These are phyloP conservation scores for Phalacrocorax aristotelis DNA, from an alignment of 2,113 vertebrate species.

Conservation along the genomic window DNA sequence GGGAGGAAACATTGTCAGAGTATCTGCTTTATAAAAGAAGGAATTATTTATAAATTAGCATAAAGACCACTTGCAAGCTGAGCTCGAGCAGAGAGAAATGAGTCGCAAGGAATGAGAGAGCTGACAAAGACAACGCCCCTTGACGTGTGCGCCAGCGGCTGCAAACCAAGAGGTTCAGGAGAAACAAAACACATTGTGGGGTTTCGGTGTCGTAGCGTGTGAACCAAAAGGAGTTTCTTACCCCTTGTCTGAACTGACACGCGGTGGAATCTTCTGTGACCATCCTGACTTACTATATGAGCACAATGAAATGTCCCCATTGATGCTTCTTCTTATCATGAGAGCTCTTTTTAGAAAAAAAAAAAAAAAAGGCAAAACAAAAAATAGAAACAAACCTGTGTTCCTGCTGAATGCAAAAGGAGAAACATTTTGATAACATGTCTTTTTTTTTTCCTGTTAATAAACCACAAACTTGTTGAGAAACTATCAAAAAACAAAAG, in stretches of 20 bases:
- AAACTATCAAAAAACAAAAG: constrained; percentile 35
- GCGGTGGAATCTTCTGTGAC: constrained; percentile 58
- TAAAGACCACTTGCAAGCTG: constrained; percentile 61
- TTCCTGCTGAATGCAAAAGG: constrained; percentile 75
- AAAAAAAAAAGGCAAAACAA: constrained; percentile 45
- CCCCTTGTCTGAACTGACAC: constrained; percentile 13
- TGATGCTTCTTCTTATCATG: constrained; percentile 78
- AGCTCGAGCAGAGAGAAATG: constrained; percentile 33
- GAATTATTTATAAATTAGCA: constrained; percentile 59
- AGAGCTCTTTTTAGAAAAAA: constrained; percentile 82
- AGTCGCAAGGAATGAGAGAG: constrained; percentile 61
- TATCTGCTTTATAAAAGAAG: constrained; percentile 89
- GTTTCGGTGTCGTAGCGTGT: constrained; percentile 25
- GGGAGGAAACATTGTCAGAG: constrained; percentile 89
- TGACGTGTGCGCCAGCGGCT: neutral
- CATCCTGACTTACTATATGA: constrained; percentile 78
- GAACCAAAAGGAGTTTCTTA: constrained; percentile 74
- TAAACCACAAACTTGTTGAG: constrained; percentile 72
- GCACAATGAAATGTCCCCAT: constrained; percentile 83
- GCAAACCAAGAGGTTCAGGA: constrained; percentile 26
- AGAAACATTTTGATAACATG: constrained; percentile 81
- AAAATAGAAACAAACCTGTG: constrained; percentile 67
- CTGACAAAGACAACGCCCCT: constrained; percentile 27
- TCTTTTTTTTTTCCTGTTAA: constrained; percentile 74
- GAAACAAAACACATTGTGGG: constrained; percentile 47